A percentile compares a stretch with the other conserved stretches of the same genome.
Conservation (phyloP, 2,888 invertebrate species). For the Gortyna flavago region DNA sequence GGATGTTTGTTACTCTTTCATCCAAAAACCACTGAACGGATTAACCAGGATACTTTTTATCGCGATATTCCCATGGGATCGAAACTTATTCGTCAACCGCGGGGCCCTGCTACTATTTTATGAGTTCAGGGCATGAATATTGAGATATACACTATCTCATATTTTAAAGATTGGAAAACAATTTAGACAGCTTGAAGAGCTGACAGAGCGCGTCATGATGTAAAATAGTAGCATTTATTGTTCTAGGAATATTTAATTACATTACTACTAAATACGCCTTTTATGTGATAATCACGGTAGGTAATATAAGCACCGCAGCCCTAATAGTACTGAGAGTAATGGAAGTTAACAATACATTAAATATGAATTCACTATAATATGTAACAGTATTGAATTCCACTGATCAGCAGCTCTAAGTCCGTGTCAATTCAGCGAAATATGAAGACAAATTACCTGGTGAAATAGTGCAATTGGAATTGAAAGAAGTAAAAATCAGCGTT, state of each 20-base stretch:
- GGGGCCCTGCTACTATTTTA: not conserved
- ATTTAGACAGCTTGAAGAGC: not conserved
- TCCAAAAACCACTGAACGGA: no score
- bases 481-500: slow-evolving; percentile 89
- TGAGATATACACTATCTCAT: not conserved
- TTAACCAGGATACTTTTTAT: no score
- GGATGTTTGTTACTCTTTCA: no score
- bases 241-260: not conserved
- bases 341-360: slow-evolving; percentile 21
- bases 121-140: not conserved
- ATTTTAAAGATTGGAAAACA: no score
- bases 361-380: slow-evolving; percentile 28
- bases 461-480: slow-evolving; percentile 88
- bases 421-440: slow-evolving; percentile 72
- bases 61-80: no score
- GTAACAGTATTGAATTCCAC: slow-evolving; percentile 33
- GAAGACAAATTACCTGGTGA: slow-evolving; percentile 86
- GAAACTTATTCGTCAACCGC: no score
- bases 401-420: slow-evolving; percentile 41
- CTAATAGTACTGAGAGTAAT: not conserved
- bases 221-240: not conserved
- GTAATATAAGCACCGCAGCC: not conserved
- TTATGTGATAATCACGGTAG: not conserved
- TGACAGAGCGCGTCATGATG: not conserved
- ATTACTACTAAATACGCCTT: not conserved